A percentile compares a stretch with the other conserved stretches of the same genome.
Conservation (phyloP, 2,888 invertebrate species). For the Eutolmus rufibarbis region DNA sequence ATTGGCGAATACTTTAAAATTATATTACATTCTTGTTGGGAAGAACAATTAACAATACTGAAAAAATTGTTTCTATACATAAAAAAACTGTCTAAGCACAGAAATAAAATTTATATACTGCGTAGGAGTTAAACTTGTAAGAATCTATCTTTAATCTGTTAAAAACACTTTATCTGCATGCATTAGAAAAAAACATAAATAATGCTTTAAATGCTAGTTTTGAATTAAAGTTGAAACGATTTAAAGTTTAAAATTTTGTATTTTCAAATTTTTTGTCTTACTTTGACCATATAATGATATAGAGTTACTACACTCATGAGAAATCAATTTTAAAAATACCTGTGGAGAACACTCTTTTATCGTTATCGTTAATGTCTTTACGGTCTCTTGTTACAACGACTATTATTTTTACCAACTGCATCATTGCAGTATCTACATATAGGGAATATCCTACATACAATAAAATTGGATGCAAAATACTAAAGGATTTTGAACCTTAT, state of each 20-base stretch:
- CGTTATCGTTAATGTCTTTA: neutral
- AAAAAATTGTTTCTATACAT: neutral
- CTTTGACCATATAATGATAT: neutral
- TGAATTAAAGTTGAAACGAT: neutral
- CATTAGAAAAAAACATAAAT: neutral
- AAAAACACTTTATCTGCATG: neutral
- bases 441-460: no score
- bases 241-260: neutral
- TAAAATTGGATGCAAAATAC: neutral
- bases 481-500: neutral
- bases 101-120: neutral
- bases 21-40: neutral
- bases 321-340: neutral
- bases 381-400: neutral
- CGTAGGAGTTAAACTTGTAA: neutral
- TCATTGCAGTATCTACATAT: no score
- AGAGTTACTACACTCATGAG: neutral
- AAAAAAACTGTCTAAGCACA: neutral
- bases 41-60: neutral
- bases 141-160: neutral
- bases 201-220: neutral
- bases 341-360: neutral
- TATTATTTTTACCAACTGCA: neutral
- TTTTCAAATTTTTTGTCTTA: neutral
- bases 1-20: neutral